Base-by-base conservation (phyloP, 2,113 vertebrate genomes). In the Eonycteris spelaea region DNA sequence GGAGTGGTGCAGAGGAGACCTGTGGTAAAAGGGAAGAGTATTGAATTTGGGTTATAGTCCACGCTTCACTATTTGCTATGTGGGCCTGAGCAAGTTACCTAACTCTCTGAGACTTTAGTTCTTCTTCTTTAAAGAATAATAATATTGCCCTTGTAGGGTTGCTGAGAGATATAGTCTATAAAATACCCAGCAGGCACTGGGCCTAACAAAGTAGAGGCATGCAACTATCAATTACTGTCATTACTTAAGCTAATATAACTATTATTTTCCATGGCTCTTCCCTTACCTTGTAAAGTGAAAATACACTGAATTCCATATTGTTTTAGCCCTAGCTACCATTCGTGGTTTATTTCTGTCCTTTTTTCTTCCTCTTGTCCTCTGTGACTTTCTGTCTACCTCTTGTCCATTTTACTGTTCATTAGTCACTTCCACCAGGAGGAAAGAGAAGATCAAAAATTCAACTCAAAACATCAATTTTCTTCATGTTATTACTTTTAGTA, bases 211-310 rank as follows among this genome's bases (percentile, higher is more conserved):
- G 83, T 21, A 45, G 88, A 93, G 67, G n/a, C 71, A 74, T 53
- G n/a, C 38, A 93, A n/a, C 77, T 85, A 83, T 83, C 92, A 94
- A 88, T 97, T 94, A 96, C 88, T 89, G 67, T 92, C 88, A 83
- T 94, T 96, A 80, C 35, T 68, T 94, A 92, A 33, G 43, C n/a
- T 75, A 86, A 63, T 63, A 33, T 65, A 95, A 65, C 88, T 93
- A 24, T 93, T 96, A 86, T 89, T 94, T 92, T 65, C 83, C 84
- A 51, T 61, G 15, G 30, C 45, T 95, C 67, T 96, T 67, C 40
- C 12, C 55, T 93, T 97, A 55, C 75, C 38, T 86, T 75, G 16
- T 35, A 28, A 94, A 94, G 61, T 83, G 75, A 83, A 73, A 96
- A 83, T 91, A 86, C 5, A 45, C 45, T 61, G 77, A 94, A 67